Evolutionary conservation across 2,113 vertebrate species (phyloP).

Genomic region (Gorsachius goisagi): DNA sequence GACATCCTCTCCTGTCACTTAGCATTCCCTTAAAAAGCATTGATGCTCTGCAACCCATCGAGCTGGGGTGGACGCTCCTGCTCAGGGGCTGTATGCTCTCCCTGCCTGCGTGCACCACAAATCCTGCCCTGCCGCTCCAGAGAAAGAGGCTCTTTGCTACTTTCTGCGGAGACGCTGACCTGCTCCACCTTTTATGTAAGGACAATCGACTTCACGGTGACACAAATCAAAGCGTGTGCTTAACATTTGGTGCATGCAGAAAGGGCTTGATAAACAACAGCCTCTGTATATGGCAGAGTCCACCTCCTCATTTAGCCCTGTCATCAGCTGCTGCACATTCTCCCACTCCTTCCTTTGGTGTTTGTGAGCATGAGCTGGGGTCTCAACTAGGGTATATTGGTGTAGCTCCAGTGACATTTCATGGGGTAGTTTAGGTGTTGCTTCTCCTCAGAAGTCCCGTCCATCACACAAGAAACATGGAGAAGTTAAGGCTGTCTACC

Average conservation of each 20-base stretch:
- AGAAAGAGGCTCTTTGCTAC: background rate
- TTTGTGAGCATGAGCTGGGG: background rate
- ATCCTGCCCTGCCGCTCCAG: background rate
- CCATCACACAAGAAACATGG: background rate
- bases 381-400: background rate
- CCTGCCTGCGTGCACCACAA: background rate
- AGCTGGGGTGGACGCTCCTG: background rate
- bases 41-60: background rate
- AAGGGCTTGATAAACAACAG: background rate
- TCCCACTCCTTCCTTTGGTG: background rate
- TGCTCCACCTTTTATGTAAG: background rate
- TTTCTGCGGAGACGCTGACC: background rate
- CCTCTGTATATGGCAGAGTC: background rate
- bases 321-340: background rate
- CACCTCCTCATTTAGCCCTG: background rate
- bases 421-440: background rate
- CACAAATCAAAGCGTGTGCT: background rate
- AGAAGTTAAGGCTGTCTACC: background rate
- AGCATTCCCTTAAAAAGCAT: background rate
- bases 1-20: background rate
- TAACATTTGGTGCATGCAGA: fast-evolving
- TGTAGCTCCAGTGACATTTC: background rate
- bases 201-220: background rate
- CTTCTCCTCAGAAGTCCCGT: background rate
- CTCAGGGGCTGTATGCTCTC: background rate